Evolutionary conservation across 2,888 invertebrate species (phyloP).

Genomic region (Aelia acuminata): DNA sequence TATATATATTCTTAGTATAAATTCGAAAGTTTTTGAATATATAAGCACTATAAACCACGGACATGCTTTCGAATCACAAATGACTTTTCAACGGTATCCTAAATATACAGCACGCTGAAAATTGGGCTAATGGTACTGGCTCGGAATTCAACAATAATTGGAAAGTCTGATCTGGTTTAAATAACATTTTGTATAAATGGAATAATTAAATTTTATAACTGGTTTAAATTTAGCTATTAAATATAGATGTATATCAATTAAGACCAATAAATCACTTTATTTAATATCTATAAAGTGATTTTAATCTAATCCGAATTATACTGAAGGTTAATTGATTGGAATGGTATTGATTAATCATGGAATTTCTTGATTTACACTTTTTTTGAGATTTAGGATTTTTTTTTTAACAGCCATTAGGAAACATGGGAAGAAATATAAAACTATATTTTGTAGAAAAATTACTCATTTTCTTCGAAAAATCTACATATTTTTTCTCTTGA

Average conservation of each 20-base stretch:
- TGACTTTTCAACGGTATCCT: not conserved
- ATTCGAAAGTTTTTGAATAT: not conserved
- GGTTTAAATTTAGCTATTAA: not conserved
- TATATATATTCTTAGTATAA: too few species aligned
- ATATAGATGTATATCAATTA: not conserved
- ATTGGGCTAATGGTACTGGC: not conserved
- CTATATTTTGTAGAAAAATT: too few species aligned
- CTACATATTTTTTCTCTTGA: too few species aligned
- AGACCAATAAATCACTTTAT: not conserved
- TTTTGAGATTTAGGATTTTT: too few species aligned
- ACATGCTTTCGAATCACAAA: not conserved
- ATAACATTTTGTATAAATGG: not conserved
- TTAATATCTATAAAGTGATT: slow-evolving; percentile 2
- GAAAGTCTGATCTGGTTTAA: slow-evolving; percentile 10
- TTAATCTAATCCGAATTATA: slow-evolving; percentile 3
- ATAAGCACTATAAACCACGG: not conserved
- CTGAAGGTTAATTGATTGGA: not conserved
- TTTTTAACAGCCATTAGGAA: too few species aligned
- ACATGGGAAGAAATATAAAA: too few species aligned
- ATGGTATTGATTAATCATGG: not conserved
- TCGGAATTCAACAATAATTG: not conserved
- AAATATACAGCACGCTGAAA: not conserved
- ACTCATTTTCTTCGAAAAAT: too few species aligned
- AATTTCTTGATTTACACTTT: not conserved
- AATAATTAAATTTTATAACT: slow-evolving; percentile 21